Evolutionary conservation across 2,113 vertebrate species (phyloP), one percentile per base, ranked within the genome.

Genomic region (Micronycteris hirsuta): DNA sequence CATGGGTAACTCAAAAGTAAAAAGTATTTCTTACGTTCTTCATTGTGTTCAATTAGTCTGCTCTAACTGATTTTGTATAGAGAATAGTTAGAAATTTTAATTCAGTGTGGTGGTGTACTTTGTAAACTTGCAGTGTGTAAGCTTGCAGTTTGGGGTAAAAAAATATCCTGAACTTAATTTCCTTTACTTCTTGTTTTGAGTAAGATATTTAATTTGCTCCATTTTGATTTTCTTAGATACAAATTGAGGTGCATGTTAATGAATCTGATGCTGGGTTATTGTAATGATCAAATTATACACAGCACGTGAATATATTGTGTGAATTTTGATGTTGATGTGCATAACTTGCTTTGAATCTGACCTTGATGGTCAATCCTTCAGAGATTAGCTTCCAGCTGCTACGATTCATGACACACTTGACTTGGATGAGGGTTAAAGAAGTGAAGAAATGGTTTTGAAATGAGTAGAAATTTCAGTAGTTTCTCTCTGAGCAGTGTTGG

Each of bases 391-490:
- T 88, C 49, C n/a, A 63, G 22, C 56, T 54, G 20, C 8, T 68
- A 88, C 49, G 49, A 91, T 91, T 94, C 67, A 43, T 49, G 70
- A 65, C 17, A 83, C 19, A 52, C 31, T 73, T 68, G 43, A 54
- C 52, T 88, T 70, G 41, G 63, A 71, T 90, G 77, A 74, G 43
- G 43, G 15, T 77, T 82, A 89, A 68, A 89, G 31, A 97, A 54
- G 36, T 36, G 86, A 90, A 93, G 33, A 95, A 90, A 95, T 89
- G 7, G 26, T 76, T 97, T 86, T 89, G 36, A 93, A 95, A 74
- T 96, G 87, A 96, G 61, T 86, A 92, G 90, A 86, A 83, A 84
- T 89, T 93, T 95, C 71, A 95, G 43, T 45, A 36, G 28, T 56
- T 89, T 86, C 43, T 86, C 28, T 77, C 45, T 49, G 52, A 89